Evolutionary conservation across 2,113 vertebrate species (phyloP), one percentile per base, ranked within the genome.

Genomic region (Gobiocypris rarus): DNA sequence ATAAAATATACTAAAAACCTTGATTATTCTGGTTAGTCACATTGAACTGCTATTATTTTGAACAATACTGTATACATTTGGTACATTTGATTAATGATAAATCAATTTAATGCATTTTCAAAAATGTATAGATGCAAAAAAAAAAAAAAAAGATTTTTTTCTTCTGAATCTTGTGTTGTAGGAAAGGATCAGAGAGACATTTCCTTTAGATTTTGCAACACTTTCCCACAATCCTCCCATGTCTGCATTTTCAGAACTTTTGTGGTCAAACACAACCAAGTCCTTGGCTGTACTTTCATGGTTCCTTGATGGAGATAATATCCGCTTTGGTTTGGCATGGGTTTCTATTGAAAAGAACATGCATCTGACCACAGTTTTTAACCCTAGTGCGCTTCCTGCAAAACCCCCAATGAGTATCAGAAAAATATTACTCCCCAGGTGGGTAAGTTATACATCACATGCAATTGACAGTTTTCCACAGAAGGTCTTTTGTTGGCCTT

Each of bases 191-290:
- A 0, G 17, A 5, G n/a, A 26, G n/a, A 45, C 3, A 74, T 17
- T 63, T 14, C 59, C 5, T 19, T 28, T 9, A 6, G 38, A 54
- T 75, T 45, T 69, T 41, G 9, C 65, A 69, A n/a, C 34, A 69
- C 17, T 1, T 69, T 69, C 17, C 65, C 65, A 69, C 34, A 69
- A 69, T 69, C 65, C 65, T 69, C 65, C 9, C 34, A 69, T 70
- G 67, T 70, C 67, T 70, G 19, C 67, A 70, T 70, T 70, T 71
- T 43, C 54, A 28, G 14, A 75, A 52, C 74, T 17, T 45, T 59
- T 84, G 86, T 54, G 83, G 86, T 82, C 70, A 61, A n/a, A 26
- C 59, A 76, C 52, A 73, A 63, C 56, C 65, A 56, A 78, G 26
- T 69, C 61, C 43, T 59, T 82, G 86, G 73, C 86, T 74, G 41